phyloP scores from a whole-genome alignment of 37 sponge, comb jelly and placozoan species.

The Haliclona indistincta region DNA sequence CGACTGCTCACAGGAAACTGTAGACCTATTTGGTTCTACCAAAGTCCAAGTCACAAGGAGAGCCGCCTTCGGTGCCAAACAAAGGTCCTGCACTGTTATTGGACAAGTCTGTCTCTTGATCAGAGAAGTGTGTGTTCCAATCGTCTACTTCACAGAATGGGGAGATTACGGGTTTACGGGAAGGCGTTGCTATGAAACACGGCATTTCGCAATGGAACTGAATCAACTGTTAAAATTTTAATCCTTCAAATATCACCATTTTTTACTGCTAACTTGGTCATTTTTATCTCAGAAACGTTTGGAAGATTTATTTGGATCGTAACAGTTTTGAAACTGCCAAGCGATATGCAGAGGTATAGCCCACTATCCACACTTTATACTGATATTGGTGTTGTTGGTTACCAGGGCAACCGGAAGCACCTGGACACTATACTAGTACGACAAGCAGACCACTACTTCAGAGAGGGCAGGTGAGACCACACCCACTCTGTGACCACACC shows the following conservation, averaged over 20 bases:
- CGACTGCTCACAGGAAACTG: too few species aligned
- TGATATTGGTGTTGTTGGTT: conserved; percentile 4
- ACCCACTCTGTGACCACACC: neutral
- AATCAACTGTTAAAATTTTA: neutral
- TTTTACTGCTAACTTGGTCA: neutral
- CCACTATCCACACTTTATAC: neutral
- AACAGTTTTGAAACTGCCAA: conserved; percentile 84
- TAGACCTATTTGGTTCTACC: too few species aligned
- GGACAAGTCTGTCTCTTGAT: too few species aligned
- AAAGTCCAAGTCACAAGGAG: too few species aligned
- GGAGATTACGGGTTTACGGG: too few species aligned
- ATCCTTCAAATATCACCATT: neutral
- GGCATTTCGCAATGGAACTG: too few species aligned
- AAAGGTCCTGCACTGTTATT: too few species aligned
- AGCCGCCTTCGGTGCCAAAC: too few species aligned
- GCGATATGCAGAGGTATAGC: conserved; percentile 64
- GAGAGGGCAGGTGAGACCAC: conserved; percentile 44
- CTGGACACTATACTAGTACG: conserved; percentile 39
- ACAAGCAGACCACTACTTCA: conserved; percentile 86
- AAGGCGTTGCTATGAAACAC: too few species aligned
- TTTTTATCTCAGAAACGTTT: conserved; percentile 56
- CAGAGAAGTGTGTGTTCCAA: too few species aligned
- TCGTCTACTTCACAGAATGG: too few species aligned
- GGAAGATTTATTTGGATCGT: conserved; percentile 89
- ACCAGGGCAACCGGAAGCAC: conserved; percentile 40